Evolutionary conservation across 1,140 invertebrate species (phyloP).

Genomic region (Eriosoma lanigerum): DNA sequence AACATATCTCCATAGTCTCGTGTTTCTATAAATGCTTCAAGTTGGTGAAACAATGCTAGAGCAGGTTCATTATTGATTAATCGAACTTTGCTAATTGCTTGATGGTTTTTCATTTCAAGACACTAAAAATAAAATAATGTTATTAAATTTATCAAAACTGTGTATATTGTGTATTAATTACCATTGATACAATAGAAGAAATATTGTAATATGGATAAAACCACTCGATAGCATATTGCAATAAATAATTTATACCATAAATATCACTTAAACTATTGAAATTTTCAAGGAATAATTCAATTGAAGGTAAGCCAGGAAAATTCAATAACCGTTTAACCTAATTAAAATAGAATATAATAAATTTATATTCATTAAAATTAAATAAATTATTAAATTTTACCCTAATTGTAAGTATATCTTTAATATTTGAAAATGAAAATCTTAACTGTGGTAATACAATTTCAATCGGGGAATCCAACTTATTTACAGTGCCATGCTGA

Average conservation of each 20-base stretch:
- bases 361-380: background rate
- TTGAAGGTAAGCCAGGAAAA: conserved; percentile 27
- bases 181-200: conserved; percentile 24
- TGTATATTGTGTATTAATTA: background rate
- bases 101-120: conserved; percentile 34
- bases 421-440: conserved; percentile 51
- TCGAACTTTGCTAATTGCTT: conserved; percentile 31
- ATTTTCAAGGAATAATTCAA: conserved; percentile 40
- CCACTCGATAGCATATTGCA: conserved; percentile 40
- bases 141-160: background rate
- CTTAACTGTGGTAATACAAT: conserved; percentile 60
- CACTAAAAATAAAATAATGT: conserved; percentile 37
- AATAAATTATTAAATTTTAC: background rate
- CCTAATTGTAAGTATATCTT: conserved; percentile 39
- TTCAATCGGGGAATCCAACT: conserved; percentile 60
- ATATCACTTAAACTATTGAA: background rate
- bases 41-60: conserved; percentile 35
- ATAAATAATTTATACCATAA: conserved; percentile 34
- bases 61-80: conserved; percentile 27
- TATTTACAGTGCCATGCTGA: conserved; percentile 59
- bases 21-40: conserved; percentile 53
- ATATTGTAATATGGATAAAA: conserved; percentile 47
- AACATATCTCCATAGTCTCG: conserved; percentile 53
- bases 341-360: background rate
- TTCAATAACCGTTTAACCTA: conserved; percentile 13